Base-by-base conservation (phyloP, 1,140 invertebrate species). In the Plodia interpunctella region DNA sequence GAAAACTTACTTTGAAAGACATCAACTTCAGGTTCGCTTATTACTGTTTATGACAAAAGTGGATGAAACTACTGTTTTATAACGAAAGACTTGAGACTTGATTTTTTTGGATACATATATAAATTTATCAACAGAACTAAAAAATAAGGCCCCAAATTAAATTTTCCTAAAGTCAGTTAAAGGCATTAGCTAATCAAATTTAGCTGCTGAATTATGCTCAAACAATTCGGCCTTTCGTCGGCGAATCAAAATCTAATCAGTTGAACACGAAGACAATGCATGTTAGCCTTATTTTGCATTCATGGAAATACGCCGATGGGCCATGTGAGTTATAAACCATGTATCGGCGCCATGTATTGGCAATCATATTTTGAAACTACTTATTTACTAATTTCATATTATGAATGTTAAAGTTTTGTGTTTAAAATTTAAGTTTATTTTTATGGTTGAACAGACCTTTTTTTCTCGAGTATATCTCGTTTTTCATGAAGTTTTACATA, bases 291-390 rank as follows among this genome's bases (percentile, higher is more conserved):
- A 88, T 88, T 88, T 82, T 86, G 81, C 83, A 88, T 88, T 88
- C 85, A 88, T 88, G 80, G 85, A 86, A 86, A 78, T 86, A 83
- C 80, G 86, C 86, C 84, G 81, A 77, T 78, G 74, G 73, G 75
- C 74, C 78, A 44, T 44, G 6, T 44, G 38, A 6, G 38, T 3
- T 6, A 44, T 44, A 44, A 44, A 44, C 13, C 38, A 73, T 71
- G 71, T 72, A 67, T 68, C 68, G 70, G 63, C 30, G 57, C 38
- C 69, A 65, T 74, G 32, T 9, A 35, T 35, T 15, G 5, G 10
- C 38, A 44, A 44, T 44, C 38, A 44, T 44, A 44, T 44, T 44
- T 44, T 44, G 5, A 17, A 44, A 25, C 21, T 25, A 25, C 6
- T 25, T 25, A 25, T 6, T 25, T 3, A 3, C 21, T 25, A 3